These are phyloP conservation scores for Hylia prasina DNA, from an alignment of 2,113 vertebrate genomes.

Conservation along the genomic window DNA sequence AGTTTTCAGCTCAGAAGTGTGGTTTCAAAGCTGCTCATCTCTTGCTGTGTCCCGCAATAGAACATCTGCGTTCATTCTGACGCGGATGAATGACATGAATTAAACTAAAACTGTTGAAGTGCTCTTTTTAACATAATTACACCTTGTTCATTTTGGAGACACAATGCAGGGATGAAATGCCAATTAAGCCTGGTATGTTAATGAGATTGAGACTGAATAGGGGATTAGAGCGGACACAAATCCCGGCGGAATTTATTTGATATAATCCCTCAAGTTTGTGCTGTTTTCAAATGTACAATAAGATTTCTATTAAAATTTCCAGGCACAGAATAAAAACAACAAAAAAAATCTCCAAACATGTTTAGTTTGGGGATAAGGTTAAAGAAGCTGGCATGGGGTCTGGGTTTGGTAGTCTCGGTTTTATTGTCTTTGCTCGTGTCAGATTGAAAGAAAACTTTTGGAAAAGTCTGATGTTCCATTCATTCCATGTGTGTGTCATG, in stretches of 20 bases:
- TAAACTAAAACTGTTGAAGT: constrained; percentile 46
- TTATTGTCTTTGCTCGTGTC: background rate
- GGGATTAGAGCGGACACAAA: constrained; percentile 58
- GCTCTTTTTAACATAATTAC: constrained; percentile 77
- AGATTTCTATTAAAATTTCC: constrained; percentile 23
- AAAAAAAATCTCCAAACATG: background rate
- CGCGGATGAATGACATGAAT: constrained; percentile 74
- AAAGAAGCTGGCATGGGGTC: background rate
- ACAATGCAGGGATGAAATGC: constrained; percentile 78
- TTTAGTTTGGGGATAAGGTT: background rate
- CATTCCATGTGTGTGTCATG: background rate
- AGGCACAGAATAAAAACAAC: background rate
- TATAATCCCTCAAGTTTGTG: constrained; percentile 64
- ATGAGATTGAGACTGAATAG: constrained; percentile 73
- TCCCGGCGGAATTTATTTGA: constrained; percentile 63
- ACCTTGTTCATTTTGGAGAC: constrained; percentile 74
- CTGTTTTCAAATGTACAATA: constrained; percentile 50
- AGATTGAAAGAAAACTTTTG: background rate
- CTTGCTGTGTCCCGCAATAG: constrained; percentile 60
- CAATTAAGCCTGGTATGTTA: constrained; percentile 77
- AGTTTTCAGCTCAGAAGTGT: constrained; percentile 67
- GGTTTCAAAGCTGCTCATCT: constrained; percentile 67
- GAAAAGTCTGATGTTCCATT: background rate
- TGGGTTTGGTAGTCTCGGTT: background rate
- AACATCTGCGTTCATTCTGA: constrained; percentile 79